A percentile compares a stretch with the other conserved stretches of the same genome.
Evolutionary conservation across 2,888 invertebrate species (phyloP).

Genomic region (Auanema freiburgensis): DNA sequence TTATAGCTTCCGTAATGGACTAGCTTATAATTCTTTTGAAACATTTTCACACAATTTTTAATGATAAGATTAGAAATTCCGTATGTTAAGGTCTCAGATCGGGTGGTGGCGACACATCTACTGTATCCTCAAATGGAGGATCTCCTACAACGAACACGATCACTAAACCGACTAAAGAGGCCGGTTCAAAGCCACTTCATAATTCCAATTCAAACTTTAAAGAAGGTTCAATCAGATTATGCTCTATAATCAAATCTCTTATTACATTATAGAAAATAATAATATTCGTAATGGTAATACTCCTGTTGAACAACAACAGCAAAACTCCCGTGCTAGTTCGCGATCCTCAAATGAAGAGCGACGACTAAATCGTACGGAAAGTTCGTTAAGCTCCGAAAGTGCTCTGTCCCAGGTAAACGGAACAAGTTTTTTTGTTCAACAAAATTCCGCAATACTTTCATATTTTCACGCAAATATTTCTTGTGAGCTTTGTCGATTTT

Average conservation of each 20-base stretch:
- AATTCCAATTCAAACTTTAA: not conserved
- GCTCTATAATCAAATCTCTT: too few relatives aligned
- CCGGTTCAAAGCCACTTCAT: slow-evolving; percentile 45
- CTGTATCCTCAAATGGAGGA: slow-evolving; percentile 12
- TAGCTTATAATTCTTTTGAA: not conserved
- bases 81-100: slow-evolving; percentile 16
- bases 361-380: slow-evolving; percentile 39
- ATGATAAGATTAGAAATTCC: not conserved
- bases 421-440: too few relatives aligned
- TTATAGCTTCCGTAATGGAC: too few relatives aligned
- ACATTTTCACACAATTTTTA: not conserved
- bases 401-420: slow-evolving; percentile 31
- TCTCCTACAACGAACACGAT: slow-evolving; percentile 1
- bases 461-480: too few relatives aligned
- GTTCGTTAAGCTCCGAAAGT: slow-evolving; percentile 41
- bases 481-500: too few relatives aligned
- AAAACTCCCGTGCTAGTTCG: not conserved
- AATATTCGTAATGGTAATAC: too few relatives aligned
- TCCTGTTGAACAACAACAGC: not conserved
- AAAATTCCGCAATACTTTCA: too few relatives aligned
- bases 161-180: slow-evolving; percentile 37
- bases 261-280: too few relatives aligned
- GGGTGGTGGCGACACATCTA: slow-evolving; percentile 14
- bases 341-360: slow-evolving; percentile 1
- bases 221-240: too few relatives aligned